Evolutionary conservation across 2,113 vertebrate genomes (phyloP), one percentile per base, ranked within the genome.

Genomic region (Xenus cinereus): DNA sequence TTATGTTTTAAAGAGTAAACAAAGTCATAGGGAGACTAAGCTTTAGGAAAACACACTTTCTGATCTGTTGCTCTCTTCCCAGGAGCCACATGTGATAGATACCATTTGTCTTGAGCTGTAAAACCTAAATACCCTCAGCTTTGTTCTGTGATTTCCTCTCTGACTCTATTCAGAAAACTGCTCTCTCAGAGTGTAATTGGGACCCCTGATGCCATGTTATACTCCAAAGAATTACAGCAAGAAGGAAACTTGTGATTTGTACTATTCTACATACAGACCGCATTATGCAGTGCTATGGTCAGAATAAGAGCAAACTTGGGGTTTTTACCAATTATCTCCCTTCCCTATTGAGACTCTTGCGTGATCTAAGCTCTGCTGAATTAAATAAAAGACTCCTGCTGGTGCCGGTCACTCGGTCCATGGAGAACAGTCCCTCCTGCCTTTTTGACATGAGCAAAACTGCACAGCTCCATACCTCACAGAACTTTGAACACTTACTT

Each of bases 1-100:
- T 84, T 91, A 54, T 46, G 13, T 81, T 95, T 89, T 63, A 19
- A 81, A 92, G 94, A 82, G 51, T 74, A 92, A 97, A 81, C 32
- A 71, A 89, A 74, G 62, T 75, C 8, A 63, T 16, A 24, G 57
- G 17, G 27, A 82, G 37, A 71, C 33, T 75, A 59, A 77, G 22
- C 51, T 71, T 81, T 67, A 74, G 51, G 41, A 83, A 87, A 90
- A 50, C 46, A 46, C 0, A 1, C 39, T 67, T 94, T 86, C 67
- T 80, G 50, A 77, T 92, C 75, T 76, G 43, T 60, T 88, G 10
- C 14, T 54, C 13, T 62, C 43, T 78, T 92, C 56, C 48, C 51
- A 60, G 46, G 30, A 81, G 24, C 11, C 15, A 32, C 20, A 37
- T 50, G 20, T 22, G 39, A 75, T 51, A 69, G 74, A 39, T 48